Conservation (phyloP, 64 coral and sea anemone species). For the Exaiptasia diaphana region DNA sequence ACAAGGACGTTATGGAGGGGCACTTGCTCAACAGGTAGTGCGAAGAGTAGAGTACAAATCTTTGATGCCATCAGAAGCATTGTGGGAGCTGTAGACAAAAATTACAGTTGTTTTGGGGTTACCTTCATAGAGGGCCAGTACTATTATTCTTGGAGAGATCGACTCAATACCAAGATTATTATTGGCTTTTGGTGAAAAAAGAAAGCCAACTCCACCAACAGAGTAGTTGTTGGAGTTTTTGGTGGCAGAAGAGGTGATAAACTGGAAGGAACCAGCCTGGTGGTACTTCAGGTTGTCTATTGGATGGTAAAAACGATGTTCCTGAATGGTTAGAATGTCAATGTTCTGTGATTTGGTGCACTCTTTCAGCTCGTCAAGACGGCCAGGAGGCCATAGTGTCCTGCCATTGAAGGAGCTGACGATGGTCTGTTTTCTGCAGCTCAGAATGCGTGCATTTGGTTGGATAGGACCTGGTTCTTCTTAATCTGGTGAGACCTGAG, state of each 20-base stretch:
- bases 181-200: not conserved
- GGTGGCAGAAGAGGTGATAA: not conserved
- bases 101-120: conserved; percentile 6
- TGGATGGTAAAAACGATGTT: conserved; percentile 2
- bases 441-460: too few relatives aligned
- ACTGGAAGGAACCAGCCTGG: not conserved
- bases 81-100: not conserved
- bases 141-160: not conserved
- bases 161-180: not conserved
- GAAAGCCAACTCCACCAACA: conserved; percentile 7
- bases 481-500: too few relatives aligned
- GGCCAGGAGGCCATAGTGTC: not conserved
- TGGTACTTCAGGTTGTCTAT: not conserved
- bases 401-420: not conserved
- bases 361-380: not conserved
- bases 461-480: too few relatives aligned
- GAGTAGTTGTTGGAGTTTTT: not conserved
- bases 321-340: conserved; percentile 24
- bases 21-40: not conserved
- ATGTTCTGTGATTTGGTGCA: not conserved
- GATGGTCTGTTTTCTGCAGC: not conserved
- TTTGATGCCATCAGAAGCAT: not conserved
- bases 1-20: not conserved
- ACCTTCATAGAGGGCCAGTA: not conserved
- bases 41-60: not conserved